Evolutionary conservation across 2,797 vertebrate species (phyloP).

Genomic region (Rhabdophis nuchalis): DNA sequence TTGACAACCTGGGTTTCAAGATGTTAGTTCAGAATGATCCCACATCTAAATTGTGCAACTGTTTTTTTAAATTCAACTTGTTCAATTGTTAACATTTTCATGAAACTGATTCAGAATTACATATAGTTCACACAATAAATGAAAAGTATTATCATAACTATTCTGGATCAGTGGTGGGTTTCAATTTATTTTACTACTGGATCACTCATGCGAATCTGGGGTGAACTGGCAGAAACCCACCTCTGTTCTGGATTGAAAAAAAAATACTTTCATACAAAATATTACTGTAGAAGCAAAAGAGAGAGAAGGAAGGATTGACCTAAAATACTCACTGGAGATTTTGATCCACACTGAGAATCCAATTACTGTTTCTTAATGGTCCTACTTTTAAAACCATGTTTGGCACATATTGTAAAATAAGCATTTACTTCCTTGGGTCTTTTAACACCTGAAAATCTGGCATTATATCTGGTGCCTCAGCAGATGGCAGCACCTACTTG

Average conservation of each 20-base stretch:
- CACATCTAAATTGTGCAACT: background rate
- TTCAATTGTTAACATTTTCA: background rate
- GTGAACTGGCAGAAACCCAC: too few relatives aligned
- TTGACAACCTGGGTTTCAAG: background rate
- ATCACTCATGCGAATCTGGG: too few relatives aligned
- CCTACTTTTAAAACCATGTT: background rate
- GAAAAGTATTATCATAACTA: background rate
- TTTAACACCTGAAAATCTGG: background rate
- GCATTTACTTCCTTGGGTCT: background rate
- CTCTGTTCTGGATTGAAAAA: background rate
- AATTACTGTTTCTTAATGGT: background rate
- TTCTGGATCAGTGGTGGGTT: background rate
- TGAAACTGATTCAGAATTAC: background rate
- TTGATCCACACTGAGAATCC: background rate
- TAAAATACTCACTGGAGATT: background rate
- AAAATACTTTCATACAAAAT: background rate
- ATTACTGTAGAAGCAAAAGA: background rate
- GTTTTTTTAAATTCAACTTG: background rate
- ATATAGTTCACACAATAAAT: background rate
- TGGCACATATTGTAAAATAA: background rate
- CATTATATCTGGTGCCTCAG: background rate
- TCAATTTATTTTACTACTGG: too few relatives aligned
- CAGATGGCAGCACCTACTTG: background rate
- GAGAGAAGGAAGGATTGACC: background rate
- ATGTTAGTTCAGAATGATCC: background rate